phyloP scores from a whole-genome alignment of 2,113 vertebrate species.

The Felis chaus region DNA sequence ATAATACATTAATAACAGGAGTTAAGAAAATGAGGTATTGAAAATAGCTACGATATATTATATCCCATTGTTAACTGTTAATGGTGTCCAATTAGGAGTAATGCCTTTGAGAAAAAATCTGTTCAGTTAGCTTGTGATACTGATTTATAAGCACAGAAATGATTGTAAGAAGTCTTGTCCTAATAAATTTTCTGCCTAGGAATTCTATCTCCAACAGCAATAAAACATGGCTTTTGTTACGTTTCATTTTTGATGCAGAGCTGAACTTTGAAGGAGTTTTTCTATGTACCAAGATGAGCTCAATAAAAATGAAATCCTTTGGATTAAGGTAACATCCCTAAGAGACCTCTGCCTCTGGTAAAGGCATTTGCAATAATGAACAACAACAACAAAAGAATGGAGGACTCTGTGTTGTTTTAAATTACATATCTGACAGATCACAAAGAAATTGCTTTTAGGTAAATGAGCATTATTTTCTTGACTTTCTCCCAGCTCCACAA shows the following conservation, averaged over 20 bases:
- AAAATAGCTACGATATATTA: conserved; percentile 8
- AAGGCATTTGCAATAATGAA: conserved; percentile 65
- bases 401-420: conserved; percentile 37
- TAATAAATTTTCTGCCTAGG: conserved; percentile 71
- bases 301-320: conserved; percentile 80
- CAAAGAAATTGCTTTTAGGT: conserved; percentile 37
- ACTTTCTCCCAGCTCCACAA: conserved; percentile 23
- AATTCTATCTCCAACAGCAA: conserved; percentile 76
- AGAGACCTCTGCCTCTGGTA: conserved; percentile 64
- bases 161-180: conserved; percentile 63
- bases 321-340: conserved; percentile 75
- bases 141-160: conserved; percentile 64
- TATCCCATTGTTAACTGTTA: not conserved
- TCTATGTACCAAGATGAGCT: conserved; percentile 58
- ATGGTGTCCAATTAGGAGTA: conserved; percentile 62
- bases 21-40: not conserved
- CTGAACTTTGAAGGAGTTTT: conserved; percentile 75
- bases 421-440: not conserved
- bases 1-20: not conserved
- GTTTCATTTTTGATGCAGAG: conserved; percentile 68
- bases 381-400: conserved; percentile 39
- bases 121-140: conserved; percentile 62
- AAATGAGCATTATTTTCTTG: conserved; percentile 53
- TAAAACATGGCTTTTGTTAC: conserved; percentile 74
- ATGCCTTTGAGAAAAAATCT: conserved; percentile 61